Base-by-base conservation (phyloP, 2,113 vertebrate genomes). In the Oxyura jamaicensis region DNA sequence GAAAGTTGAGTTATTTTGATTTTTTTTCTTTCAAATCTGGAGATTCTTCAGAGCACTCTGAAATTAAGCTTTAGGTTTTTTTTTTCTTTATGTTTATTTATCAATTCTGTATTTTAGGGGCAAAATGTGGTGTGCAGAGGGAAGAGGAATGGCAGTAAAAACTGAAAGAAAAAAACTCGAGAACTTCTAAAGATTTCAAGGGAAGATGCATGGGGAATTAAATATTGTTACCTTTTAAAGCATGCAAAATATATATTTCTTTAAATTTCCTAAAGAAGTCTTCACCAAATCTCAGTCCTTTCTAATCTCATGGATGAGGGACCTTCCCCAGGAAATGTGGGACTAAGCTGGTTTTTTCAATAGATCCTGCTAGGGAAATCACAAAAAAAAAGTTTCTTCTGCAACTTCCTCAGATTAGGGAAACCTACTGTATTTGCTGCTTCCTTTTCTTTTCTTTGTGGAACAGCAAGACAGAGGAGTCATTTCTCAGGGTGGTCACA, bases 391-490 rank as follows among this genome's bases (percentile, higher is more conserved):
- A 39, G 10, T 25, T 89, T 71, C 33, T 72, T 77, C 53, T 78
- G 69, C 74, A 75, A 22, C 67, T 85, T 91, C 71, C 44, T 91
- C 62, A 91, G 33, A 55, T 76, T 58, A 56, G 50, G 84, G 44
- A 82, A 87, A 89, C 20, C 67, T 69, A 28, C 39, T 75, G 2
- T 39, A 92, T 77, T 88, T 90, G 88, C 60, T 92, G 29, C 80
- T 94, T 94, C 62, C 62, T 35, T 83, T 95, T 88, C 73, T 39
- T 95, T 59, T 53, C 69, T 90, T 85, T 77, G 63, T 76, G 69
- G 42, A 71, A 68, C 20, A 83, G 68, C 36, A 92, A 56, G 29
- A 26, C 15, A 39, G 42, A 76, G 25, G 22, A 88, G 26, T 73
- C 2, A 23, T 89, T 95, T 92, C 88, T 92, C 83, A 76, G 50